These are phyloP conservation scores for Eurystomus gularis DNA, from an alignment of 2,113 vertebrate genomes.

Conservation along the genomic window DNA sequence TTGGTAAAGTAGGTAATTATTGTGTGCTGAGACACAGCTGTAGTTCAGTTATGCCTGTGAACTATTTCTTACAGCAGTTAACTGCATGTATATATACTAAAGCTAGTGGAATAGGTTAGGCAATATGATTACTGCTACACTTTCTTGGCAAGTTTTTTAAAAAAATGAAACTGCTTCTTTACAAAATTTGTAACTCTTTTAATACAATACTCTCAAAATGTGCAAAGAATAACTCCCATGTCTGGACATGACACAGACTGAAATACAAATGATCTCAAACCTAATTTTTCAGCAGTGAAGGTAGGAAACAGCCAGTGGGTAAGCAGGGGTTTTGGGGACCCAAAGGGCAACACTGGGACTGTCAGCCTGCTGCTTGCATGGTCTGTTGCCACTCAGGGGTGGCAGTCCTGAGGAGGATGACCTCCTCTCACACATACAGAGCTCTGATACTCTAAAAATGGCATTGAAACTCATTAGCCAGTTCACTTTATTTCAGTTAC, in stretches of 20 bases:
- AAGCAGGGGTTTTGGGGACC: not conserved
- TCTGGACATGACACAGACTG: not conserved
- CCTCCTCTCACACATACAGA: not conserved
- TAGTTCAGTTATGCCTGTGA: not conserved
- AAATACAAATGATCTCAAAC: not conserved
- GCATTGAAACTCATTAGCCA: not conserved
- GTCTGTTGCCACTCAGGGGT: not conserved
- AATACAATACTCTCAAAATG: not conserved
- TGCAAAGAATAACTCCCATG: not conserved
- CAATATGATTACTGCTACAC: too few relatives aligned
- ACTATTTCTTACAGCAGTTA: not conserved
- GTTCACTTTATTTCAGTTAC: not conserved
- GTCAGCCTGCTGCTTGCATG: not conserved
- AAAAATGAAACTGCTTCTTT: not conserved
- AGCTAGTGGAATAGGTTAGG: not conserved
- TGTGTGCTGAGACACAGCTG: not conserved
- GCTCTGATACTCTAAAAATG: not conserved
- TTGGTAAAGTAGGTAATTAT: not conserved
- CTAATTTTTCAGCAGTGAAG: not conserved
- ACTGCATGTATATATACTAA: not conserved
- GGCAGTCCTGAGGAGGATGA: not conserved
- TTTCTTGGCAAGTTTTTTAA: not conserved
- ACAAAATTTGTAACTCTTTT: not conserved
- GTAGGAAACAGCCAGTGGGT: not conserved
- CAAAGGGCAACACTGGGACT: not conserved